Evolutionary conservation across 2,113 vertebrate genomes (phyloP).

Genomic region (Hoplias malabaricus): DNA sequence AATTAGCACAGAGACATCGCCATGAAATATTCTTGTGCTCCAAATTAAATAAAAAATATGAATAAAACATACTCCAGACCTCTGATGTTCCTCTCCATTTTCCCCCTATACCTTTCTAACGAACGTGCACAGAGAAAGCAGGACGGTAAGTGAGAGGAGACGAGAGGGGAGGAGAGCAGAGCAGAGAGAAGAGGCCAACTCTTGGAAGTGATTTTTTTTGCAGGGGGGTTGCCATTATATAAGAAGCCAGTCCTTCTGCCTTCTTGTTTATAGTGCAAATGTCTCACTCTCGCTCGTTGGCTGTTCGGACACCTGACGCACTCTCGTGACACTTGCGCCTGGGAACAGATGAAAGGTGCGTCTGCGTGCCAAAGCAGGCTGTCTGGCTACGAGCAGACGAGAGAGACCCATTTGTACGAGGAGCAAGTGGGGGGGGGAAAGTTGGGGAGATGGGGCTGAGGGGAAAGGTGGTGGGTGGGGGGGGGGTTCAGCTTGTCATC

Average conservation of each 20-base stretch:
- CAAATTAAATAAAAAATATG: slow-evolving; percentile 44
- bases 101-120: slow-evolving; percentile 32
- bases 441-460: neutral
- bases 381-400: slow-evolving; percentile 35
- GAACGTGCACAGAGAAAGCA: slow-evolving; percentile 27
- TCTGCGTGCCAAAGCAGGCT: slow-evolving; percentile 33
- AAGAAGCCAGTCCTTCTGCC: slow-evolving; percentile 41
- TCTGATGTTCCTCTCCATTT: slow-evolving; percentile 42
- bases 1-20: slow-evolving; percentile 44
- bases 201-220: slow-evolving; percentile 17
- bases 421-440: slow-evolving; percentile 10
- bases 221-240: slow-evolving; percentile 27
- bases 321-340: slow-evolving; percentile 36
- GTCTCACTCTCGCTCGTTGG: slow-evolving; percentile 38
- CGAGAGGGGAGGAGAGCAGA: neutral
- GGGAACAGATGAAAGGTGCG: slow-evolving; percentile 49
- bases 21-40: slow-evolving; percentile 27
- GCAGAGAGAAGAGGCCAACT: neutral
- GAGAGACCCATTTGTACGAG: slow-evolving; percentile 38
- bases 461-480: neutral
- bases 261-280: slow-evolving; percentile 56
- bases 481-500: slow-evolving; percentile 46
- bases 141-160: slow-evolving; percentile 5
- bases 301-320: slow-evolving; percentile 41
- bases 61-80: slow-evolving; percentile 49